These are phyloP conservation scores for Cerceris rybyensis DNA, from an alignment of 2,888 invertebrate species.

Conservation along the genomic window DNA sequence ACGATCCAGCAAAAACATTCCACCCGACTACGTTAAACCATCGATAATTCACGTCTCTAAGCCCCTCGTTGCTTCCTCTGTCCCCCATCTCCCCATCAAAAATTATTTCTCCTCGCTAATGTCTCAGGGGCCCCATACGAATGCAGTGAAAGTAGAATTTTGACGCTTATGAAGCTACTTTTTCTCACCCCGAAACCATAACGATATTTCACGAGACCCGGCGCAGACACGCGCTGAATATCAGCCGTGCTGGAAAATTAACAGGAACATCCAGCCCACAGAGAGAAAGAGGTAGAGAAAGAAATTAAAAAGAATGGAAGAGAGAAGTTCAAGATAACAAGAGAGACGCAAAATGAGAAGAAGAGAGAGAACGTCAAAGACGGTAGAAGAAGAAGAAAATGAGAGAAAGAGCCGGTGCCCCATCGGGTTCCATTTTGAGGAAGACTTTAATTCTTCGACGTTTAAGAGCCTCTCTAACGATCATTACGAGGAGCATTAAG, in stretches of 20 bases:
- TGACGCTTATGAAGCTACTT: conserved; percentile 45
- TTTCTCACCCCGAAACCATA: conserved; percentile 49
- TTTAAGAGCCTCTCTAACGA: conserved; percentile 55
- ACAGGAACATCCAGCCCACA: conserved; percentile 2
- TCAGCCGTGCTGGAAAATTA: conserved; percentile 11
- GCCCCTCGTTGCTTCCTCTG: background rate
- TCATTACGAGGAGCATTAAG: conserved; percentile 55
- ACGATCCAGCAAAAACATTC: too few relatives aligned
- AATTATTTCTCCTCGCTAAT: conserved; percentile 3
- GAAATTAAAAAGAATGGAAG: too few relatives aligned
- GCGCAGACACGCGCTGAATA: conserved; percentile 32
- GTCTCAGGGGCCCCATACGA: conserved; percentile 14
- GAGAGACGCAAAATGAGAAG: background rate
- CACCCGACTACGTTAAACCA: too few relatives aligned
- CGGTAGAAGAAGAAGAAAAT: conserved; percentile 7
- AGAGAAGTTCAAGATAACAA: too few relatives aligned
- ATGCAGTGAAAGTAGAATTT: conserved; percentile 37
- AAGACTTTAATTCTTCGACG: conserved; percentile 45
- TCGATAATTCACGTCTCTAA: too few relatives aligned
- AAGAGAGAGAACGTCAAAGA: background rate
- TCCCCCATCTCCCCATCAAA: background rate
- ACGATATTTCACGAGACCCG: conserved; percentile 38
- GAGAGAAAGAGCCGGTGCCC: conserved; percentile 4
- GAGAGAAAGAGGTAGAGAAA: background rate
- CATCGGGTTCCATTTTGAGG: conserved; percentile 18